Conservation (phyloP, 1,140 invertebrate species). For the Leucophenga varia region DNA sequence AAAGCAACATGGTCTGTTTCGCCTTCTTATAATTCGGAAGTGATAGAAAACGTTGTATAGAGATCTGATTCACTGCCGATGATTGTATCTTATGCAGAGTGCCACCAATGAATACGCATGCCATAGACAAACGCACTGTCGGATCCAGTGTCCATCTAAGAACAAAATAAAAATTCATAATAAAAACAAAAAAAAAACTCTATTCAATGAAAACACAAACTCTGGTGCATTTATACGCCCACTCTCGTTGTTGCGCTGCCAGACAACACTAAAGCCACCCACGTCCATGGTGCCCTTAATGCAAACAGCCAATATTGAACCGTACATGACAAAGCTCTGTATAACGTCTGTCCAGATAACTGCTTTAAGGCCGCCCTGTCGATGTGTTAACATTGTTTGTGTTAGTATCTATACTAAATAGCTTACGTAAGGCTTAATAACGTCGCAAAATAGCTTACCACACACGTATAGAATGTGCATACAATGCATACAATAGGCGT, state of each 20-base stretch:
- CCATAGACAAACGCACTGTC: conserved; percentile 74
- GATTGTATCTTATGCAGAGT: conserved; percentile 85
- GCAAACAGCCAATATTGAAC: conserved; percentile 76
- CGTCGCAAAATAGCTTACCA: conserved; percentile 77
- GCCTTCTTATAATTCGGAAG: conserved; percentile 39
- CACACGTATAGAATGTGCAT: conserved; percentile 88
- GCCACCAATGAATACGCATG: conserved; percentile 75
- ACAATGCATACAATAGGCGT: conserved; percentile 81
- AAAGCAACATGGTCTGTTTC: conserved; percentile 60
- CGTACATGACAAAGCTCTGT: conserved; percentile 82
- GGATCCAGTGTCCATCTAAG: conserved; percentile 70
- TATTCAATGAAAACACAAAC: conserved; percentile 58
- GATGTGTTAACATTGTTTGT: background rate
- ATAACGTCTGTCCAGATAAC: conserved; percentile 93
- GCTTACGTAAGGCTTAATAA: conserved; percentile 27
- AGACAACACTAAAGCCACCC: conserved; percentile 74
- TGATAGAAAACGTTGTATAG: conserved; percentile 76
- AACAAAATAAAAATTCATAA: conserved; percentile 24
- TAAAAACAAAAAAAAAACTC: background rate
- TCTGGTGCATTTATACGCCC: conserved; percentile 75
- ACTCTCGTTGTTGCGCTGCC: conserved; percentile 69
- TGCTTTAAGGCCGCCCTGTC: conserved; percentile 86
- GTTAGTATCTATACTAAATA: background rate
- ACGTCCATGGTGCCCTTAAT: conserved; percentile 79
- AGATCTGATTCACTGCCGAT: conserved; percentile 82